Base-by-base conservation (phyloP, 2,888 invertebrate species). In the Synanthedon tipuliformis region DNA sequence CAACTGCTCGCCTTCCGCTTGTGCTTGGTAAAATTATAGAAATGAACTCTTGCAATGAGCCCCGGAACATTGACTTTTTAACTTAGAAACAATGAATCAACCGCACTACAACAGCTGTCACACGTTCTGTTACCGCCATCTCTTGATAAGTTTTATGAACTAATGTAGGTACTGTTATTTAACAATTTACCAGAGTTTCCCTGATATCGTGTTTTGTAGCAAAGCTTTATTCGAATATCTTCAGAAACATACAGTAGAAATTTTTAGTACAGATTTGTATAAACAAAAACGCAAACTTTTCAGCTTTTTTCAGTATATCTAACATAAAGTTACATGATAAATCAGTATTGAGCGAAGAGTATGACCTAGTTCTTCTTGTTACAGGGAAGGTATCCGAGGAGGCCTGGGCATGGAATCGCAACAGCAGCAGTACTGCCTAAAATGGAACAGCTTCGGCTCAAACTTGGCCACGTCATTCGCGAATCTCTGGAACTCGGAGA, bases 361-460 rank as follows among this genome's bases (percentile, higher is more conserved):
- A 52, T 52, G 18, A 45, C 7, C 15, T 45, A 15, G 15, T 34
- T 50, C 34, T 58, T 60, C 61, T 68, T 68, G 69, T 86, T 88
- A 62, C 89, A 91, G 90, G 90, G 89, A 90, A 89, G 88, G 89
- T 85, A 89, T 89, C 88, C 87, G 90, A 89, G 88, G 89, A 89
- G 90, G 91, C 89, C 91, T 90, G 91, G 93, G 92, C 88, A 95
- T 95, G 95, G 95, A 95, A 92, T 93, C 94, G 81, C 95, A 95
- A 89, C 96, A 95, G 90, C 96, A 95, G 89, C 95, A 96, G 89
- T 96, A 95, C 89, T 95, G 95, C 90, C 91, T 96, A 74, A 95
- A 96, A 91, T 96, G 96, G 96, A 96, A 95, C 92, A 95, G 95
- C 90, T 96, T 95, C 88, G 95, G 95, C 81, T 95, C 94, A 75